Evolutionary conservation across 2,888 invertebrate species (phyloP).

Genomic region (Eristalis pertinax): DNA sequence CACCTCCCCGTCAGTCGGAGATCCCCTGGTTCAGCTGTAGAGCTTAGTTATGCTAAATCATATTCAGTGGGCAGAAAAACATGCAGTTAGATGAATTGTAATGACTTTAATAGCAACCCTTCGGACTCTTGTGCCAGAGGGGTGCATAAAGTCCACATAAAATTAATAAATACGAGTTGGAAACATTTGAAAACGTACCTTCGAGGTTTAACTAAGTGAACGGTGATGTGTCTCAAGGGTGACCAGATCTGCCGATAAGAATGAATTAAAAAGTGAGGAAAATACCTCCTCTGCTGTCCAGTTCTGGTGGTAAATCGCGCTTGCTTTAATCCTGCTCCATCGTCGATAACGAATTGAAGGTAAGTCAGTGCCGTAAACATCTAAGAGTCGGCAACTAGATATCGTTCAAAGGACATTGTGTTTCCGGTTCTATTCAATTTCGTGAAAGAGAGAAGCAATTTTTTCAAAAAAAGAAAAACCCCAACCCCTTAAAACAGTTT

Average conservation of each 20-base stretch:
- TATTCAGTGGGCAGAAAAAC: constrained; percentile 56
- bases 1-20: constrained; percentile 6
- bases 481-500: background rate
- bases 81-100: constrained; percentile 53
- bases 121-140: constrained; percentile 8
- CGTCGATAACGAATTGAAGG: no score
- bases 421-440: no score
- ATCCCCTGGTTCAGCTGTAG: constrained; percentile 26
- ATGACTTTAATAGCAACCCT: constrained; percentile 46
- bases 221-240: background rate
- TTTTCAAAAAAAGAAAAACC: background rate
- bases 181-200: background rate
- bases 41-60: constrained; percentile 50
- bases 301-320: background rate
- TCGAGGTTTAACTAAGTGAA: background rate
- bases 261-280: no score
- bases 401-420: no score
- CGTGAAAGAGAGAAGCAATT: no score
- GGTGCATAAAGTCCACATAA: constrained; percentile 22
- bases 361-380: no score
- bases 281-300: no score
- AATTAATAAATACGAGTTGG: background rate
- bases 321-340: background rate
- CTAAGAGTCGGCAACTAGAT: no score
- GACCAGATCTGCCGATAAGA: background rate